Percentiles rank a stretch among this genome's conserved stretches.
Evolutionary conservation across 2,888 invertebrate genomes (phyloP).

Genomic region (Sclerodermus sp.): DNA sequence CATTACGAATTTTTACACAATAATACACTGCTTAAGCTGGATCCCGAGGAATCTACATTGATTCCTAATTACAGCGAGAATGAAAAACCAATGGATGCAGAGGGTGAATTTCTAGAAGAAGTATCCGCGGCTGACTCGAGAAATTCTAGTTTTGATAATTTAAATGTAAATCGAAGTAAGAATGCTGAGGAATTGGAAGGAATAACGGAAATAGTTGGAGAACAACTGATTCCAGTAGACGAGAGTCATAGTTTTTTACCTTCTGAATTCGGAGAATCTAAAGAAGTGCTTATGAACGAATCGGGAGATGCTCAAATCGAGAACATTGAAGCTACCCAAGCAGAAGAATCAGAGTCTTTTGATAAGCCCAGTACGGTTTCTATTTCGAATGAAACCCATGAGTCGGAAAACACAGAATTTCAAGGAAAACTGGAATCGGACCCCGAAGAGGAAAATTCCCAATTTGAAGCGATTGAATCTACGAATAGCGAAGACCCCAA

Average conservation of each 20-base stretch:
- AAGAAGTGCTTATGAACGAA: no score
- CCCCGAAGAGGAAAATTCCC: not conserved
- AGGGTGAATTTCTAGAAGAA: not conserved
- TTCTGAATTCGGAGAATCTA: no score
- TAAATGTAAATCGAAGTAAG: no score
- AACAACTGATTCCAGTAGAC: no score
- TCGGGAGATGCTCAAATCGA: constrained; percentile 1
- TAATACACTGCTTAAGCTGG: not conserved
- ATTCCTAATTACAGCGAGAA: not conserved
- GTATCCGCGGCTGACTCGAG: no score
- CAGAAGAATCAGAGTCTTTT: not conserved
- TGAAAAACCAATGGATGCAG: not conserved
- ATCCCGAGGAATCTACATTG: not conserved
- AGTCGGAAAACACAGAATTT: no score
- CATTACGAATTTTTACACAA: constrained; percentile 32
- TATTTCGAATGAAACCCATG: no score
- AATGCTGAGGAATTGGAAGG: not conserved
- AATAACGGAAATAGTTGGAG: not conserved
- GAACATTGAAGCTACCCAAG: not conserved
- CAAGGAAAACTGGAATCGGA: no score
- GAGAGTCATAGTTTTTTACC: no score
- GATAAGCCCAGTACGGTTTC: constrained; percentile 17
- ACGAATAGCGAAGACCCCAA: not conserved
- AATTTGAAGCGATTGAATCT: constrained; percentile 7
- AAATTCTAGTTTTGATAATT: no score